phyloP scores from a whole-genome alignment of 2,113 vertebrate species.

The Cervus canadensis region DNA sequence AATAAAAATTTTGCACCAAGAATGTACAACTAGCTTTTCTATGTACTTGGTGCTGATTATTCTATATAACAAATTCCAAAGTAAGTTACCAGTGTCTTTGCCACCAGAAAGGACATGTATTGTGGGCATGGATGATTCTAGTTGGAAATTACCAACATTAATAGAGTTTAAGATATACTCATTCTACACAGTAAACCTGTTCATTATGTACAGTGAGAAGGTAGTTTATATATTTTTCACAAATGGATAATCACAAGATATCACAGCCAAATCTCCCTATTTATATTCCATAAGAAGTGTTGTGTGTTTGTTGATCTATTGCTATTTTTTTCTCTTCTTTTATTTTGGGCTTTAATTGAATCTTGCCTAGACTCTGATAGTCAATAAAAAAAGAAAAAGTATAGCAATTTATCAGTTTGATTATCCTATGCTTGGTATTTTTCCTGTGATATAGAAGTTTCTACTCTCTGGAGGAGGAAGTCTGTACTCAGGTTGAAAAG shows the following conservation, averaged over 20 bases:
- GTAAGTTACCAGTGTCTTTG: neutral
- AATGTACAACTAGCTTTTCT: neutral
- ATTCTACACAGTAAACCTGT: neutral
- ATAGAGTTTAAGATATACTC: neutral
- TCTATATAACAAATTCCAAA: neutral
- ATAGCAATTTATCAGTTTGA: neutral
- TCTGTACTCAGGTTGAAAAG: conserved; percentile 11
- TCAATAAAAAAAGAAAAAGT: neutral
- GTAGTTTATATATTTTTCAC: neutral
- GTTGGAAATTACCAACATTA: neutral
- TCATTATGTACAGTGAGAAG: neutral
- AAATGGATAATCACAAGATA: neutral
- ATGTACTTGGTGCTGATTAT: neutral
- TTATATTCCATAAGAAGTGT: neutral
- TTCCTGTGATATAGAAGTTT: neutral
- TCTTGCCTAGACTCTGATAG: neutral
- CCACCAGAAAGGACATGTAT: neutral
- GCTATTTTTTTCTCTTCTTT: neutral
- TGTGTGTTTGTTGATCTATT: neutral
- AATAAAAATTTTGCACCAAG: neutral
- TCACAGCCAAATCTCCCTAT: neutral
- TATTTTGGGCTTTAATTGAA: neutral
- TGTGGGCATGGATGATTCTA: neutral
- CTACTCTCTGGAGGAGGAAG: neutral
- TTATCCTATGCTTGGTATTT: neutral